phyloP scores from a whole-genome alignment of 2,797 vertebrate genomes.

The Chanos chanos region DNA sequence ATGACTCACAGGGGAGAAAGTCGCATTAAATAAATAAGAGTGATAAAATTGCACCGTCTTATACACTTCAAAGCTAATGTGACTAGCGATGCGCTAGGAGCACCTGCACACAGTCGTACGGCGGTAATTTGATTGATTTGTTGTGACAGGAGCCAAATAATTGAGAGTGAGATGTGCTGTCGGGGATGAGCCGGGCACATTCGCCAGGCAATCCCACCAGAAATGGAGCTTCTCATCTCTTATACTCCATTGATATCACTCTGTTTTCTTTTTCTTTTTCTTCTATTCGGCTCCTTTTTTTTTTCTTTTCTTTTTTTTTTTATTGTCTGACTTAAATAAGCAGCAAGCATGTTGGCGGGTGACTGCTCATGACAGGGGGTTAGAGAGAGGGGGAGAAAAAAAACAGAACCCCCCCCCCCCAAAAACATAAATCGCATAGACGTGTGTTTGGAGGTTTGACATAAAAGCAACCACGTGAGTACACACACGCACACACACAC shows the following conservation, averaged over 20 bases:
- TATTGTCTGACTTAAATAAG: conserved; percentile 83
- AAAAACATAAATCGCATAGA: conserved; percentile 65
- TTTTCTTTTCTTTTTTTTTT: conserved; percentile 60
- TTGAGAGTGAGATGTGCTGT: conserved; percentile 99
- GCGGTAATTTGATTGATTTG: conserved; percentile 99
- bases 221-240: conserved; percentile 82
- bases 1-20: conserved; percentile 75
- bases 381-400: conserved; percentile 52
- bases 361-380: conserved; percentile 71
- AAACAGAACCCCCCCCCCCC: too few species aligned
- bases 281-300: not conserved
- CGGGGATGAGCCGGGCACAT: conserved; percentile 85
- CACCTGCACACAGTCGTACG: conserved; percentile 88
- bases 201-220: conserved; percentile 84
- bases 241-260: conserved; percentile 81
- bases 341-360: conserved; percentile 65
- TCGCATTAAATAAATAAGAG: conserved; percentile 94
- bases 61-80: conserved; percentile 94
- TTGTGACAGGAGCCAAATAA: conserved; percentile 99
- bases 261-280: conserved; percentile 50
- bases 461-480: too few species aligned
- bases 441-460: too few species aligned
- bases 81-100: conserved; percentile 82
- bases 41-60: conserved; percentile 87
- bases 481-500: conserved; percentile 39